A percentile compares a stretch with the other conserved stretches of the same genome.
Conservation (phyloP, 2,113 vertebrate species). For the Apteryx mantelli region DNA sequence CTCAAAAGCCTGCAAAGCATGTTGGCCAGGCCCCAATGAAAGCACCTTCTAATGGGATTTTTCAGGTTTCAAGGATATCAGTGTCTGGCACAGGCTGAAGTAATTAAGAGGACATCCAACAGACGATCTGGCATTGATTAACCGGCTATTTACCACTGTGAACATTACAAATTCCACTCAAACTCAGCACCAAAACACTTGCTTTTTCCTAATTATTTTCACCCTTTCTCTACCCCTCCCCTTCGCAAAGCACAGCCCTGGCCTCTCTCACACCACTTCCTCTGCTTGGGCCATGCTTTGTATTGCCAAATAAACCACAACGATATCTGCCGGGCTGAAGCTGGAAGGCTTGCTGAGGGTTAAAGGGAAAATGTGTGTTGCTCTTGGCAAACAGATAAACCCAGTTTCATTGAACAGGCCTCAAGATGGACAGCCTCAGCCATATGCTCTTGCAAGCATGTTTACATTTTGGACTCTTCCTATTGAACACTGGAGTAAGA, state of each 20-base stretch:
- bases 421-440: slow-evolving; percentile 15
- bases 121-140: slow-evolving; percentile 46
- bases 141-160: not conserved
- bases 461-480: slow-evolving; percentile 7
- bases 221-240: not conserved
- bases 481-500: not conserved
- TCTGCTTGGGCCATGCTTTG: not conserved
- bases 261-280: not conserved
- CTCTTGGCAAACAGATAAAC: slow-evolving; percentile 48
- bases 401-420: not conserved
- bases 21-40: slow-evolving; percentile 38
- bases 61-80: slow-evolving; percentile 58
- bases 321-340: not conserved
- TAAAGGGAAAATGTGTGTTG: slow-evolving; percentile 35
- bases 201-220: not conserved
- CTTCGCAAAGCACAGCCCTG: not conserved
- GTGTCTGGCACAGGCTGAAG: slow-evolving; percentile 52
- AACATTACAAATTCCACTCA: not conserved
- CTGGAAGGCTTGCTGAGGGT: slow-evolving; percentile 32
- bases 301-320: not conserved
- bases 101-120: slow-evolving; percentile 34
- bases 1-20: not conserved
- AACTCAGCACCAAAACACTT: slow-evolving; percentile 5
- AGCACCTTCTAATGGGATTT: slow-evolving; percentile 63
- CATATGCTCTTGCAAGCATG: not conserved